Conservation (phyloP, 2,797 vertebrate species). For the Sebastes umbrosus region DNA sequence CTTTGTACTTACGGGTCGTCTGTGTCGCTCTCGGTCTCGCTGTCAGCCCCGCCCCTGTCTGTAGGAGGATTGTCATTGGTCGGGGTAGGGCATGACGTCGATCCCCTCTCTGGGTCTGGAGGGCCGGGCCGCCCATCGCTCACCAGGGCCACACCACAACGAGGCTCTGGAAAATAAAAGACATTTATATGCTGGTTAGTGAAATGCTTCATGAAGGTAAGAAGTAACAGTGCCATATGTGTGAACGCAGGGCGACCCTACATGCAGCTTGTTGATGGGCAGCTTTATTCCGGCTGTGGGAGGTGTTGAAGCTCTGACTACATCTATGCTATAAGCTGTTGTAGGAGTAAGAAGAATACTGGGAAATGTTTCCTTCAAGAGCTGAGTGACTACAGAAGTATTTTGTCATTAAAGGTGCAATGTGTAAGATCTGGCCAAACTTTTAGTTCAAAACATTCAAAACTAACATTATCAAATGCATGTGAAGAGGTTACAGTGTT, state of each 20-base stretch:
- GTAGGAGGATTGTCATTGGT: conserved; percentile 79
- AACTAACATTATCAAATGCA: neutral
- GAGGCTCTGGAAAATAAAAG: conserved; percentile 80
- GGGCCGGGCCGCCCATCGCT: conserved; percentile 73
- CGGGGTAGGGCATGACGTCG: conserved; percentile 73
- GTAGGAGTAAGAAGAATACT: conserved; percentile 17
- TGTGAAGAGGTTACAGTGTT: neutral
- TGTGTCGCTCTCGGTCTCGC: conserved; percentile 92
- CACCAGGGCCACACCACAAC: conserved; percentile 81
- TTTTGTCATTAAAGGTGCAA: neutral
- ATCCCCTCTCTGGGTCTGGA: conserved; percentile 70
- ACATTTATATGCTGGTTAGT: neutral
- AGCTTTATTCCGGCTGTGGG: conserved; percentile 26
- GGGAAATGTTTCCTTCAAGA: neutral
- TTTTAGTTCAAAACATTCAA: too few species aligned
- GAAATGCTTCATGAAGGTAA: neutral
- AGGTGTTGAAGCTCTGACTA: conserved; percentile 42
- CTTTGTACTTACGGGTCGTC: conserved; percentile 89
- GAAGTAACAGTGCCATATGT: neutral
- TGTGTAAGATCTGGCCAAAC: too few species aligned
- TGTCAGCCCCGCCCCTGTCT: conserved; percentile 85
- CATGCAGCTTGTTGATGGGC: conserved; percentile 15
- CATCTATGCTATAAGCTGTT: conserved; percentile 11
- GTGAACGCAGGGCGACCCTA: conserved; percentile 2
- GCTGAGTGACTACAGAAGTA: neutral